phyloP scores from a whole-genome alignment of 2,888 invertebrate species.

The Eubasilissa splendida region DNA sequence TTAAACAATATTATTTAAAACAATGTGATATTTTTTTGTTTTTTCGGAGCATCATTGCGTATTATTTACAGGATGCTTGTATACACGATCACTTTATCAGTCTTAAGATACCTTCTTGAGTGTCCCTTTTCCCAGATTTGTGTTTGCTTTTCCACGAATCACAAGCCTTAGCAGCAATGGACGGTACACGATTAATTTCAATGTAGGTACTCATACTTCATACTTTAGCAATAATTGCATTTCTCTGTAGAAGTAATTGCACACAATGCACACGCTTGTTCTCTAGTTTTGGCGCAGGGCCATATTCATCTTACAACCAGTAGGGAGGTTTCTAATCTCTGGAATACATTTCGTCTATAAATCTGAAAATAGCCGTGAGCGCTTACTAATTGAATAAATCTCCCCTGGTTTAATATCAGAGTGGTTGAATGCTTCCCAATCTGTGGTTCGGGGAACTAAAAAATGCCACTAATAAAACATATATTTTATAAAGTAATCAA shows the following conservation, averaged over 20 bases:
- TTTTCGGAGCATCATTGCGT: no score
- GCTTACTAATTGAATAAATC: conserved; percentile 57
- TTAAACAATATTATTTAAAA: no score
- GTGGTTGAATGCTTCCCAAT: conserved; percentile 16
- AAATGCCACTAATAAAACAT: no score
- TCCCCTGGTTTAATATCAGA: conserved; percentile 50
- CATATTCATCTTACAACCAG: neutral
- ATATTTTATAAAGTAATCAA: no score
- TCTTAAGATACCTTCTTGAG: no score
- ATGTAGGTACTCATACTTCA: neutral
- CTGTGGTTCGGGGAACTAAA: neutral
- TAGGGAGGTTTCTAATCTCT: conserved; percentile 41
- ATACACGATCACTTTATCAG: no score
- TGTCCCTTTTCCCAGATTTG: no score
- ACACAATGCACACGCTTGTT: neutral
- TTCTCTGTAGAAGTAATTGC: neutral
- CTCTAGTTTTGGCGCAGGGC: neutral
- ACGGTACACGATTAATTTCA: no score
- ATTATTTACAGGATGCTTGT: no score
- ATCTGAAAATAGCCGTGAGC: conserved; percentile 51
- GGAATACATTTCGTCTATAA: conserved; percentile 53
- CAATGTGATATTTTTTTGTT: no score
- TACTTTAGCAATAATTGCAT: neutral
- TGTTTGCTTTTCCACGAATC: no score
- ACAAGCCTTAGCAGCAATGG: no score